phyloP scores from a whole-genome alignment of 1,140 invertebrate species.

The Pogonomyrmex barbatus region DNA sequence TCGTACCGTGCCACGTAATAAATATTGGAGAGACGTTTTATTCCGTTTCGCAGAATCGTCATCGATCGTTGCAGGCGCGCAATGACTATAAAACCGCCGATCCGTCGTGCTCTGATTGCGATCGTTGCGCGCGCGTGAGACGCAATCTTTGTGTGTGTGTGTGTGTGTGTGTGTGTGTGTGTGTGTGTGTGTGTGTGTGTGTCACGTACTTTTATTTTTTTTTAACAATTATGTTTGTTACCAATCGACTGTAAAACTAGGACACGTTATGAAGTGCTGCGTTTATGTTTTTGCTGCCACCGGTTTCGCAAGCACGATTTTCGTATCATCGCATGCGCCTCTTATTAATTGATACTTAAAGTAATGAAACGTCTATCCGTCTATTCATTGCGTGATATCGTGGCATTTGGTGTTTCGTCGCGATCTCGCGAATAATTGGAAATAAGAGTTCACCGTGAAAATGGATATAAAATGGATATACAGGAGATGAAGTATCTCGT shows the following conservation, averaged over 20 bases:
- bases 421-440: background rate
- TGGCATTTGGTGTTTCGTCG: background rate
- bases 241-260: slow-evolving; percentile 60
- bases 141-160: background rate
- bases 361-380: slow-evolving; percentile 11
- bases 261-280: slow-evolving; percentile 43
- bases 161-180: background rate
- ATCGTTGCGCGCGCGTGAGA: slow-evolving; percentile 3
- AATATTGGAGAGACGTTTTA: slow-evolving; percentile 56
- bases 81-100: slow-evolving; percentile 59
- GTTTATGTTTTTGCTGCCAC: background rate
- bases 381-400: slow-evolving; percentile 6
- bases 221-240: slow-evolving; percentile 41
- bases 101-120: slow-evolving; percentile 53
- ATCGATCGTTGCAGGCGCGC: slow-evolving; percentile 55
- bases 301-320: slow-evolving; percentile 26
- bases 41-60: slow-evolving; percentile 61
- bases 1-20: slow-evolving; percentile 30
- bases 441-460: background rate
- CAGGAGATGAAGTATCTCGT: background rate
- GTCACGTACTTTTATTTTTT: background rate
- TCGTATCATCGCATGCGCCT: slow-evolving; percentile 11
- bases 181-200: background rate
- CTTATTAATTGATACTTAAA: slow-evolving; percentile 24
- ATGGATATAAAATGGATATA: background rate